phyloP scores from a whole-genome alignment of 2,888 invertebrate species.

The Apocheima hispidaria region DNA sequence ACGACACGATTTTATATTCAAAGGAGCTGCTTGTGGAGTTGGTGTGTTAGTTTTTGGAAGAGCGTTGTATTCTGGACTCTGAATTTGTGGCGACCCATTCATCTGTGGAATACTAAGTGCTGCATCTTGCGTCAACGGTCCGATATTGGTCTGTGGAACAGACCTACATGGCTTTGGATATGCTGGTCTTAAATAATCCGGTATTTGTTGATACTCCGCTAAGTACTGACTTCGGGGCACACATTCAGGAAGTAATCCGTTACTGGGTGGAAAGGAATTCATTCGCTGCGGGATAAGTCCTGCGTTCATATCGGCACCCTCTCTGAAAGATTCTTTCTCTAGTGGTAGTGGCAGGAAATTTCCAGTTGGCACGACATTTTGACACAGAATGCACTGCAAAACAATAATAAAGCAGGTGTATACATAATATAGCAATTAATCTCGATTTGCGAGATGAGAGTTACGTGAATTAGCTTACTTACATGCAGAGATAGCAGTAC shows the following conservation, averaged over 20 bases:
- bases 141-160: slow-evolving; percentile 4
- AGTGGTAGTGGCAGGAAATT: slow-evolving; percentile 21
- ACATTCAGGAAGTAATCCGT: slow-evolving; percentile 11
- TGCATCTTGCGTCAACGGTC: slow-evolving; percentile 1
- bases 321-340: slow-evolving; percentile 27
- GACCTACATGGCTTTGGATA: slow-evolving; percentile 4
- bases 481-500: slow-evolving; percentile 56
- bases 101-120: background rate
- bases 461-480: slow-evolving; percentile 50
- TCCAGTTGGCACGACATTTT: slow-evolving; percentile 34
- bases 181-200: slow-evolving; percentile 7
- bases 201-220: slow-evolving; percentile 4
- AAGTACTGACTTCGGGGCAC: background rate
- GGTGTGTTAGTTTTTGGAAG: background rate
- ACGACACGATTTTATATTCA: background rate
- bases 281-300: slow-evolving; percentile 22
- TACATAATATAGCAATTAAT: slow-evolving; percentile 31
- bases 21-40: slow-evolving; percentile 5
- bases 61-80: slow-evolving; percentile 9
- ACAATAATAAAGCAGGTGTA: slow-evolving; percentile 32
- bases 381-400: slow-evolving; percentile 49
- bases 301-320: background rate
- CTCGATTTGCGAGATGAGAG: slow-evolving; percentile 25
- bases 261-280: slow-evolving; percentile 24
- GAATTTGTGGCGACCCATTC: slow-evolving; percentile 4